Base-by-base conservation (phyloP, 2,888 invertebrate species). In the Melieria crassipennis region DNA sequence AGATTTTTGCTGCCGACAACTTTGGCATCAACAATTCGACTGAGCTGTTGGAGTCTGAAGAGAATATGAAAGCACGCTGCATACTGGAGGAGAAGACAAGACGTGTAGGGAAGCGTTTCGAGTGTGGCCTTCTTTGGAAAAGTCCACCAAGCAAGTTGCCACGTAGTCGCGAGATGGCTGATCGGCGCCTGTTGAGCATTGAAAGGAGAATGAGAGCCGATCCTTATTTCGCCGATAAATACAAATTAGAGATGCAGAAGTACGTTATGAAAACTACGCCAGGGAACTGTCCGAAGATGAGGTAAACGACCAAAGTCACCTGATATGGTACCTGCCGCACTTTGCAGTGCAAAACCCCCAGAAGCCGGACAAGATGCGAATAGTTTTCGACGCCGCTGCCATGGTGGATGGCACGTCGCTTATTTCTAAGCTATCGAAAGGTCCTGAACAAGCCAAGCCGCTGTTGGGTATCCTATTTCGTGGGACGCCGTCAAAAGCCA, bases 241-340 rank as follows among this genome's bases (percentile, higher is more conserved):
- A 60, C 60, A 43, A 11, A 60, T n/a, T n/a, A 11, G 60, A 61
- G n/a, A 61, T 61, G 7, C n/a, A 6, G n/a, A 61, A 61, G n/a
- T 61, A 61, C n/a, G 43, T 61, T 5, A 4, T 3, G 5, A 61
- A 43, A 45, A 45, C 43, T 61, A 61, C 43, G 60, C 45, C 10
- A 57, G 70, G 13, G 7, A 13, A 62, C 62, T 62, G 43, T 42
- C 63, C n/a, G 42, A n/a, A 1, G 66, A 61, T 3, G 70, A 70
- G 64, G 55, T 62, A 13, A n/a, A 13, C 47, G 16, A 16, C 45
- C 47, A 62, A 9, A 11, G 45, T 47, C 7, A 11, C 16, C 16
- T n/a, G n/a, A n/a, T n/a, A n/a, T n/a, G n/a, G n/a, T n/a, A n/a
- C n/a, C n/a, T n/a, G n/a, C n/a, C n/a, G n/a, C n/a, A n/a, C n/a